Evolutionary conservation across 1,140 invertebrate species (phyloP), one percentile per base, ranked within the genome.

Genomic region (Helicoverpa armigera): DNA sequence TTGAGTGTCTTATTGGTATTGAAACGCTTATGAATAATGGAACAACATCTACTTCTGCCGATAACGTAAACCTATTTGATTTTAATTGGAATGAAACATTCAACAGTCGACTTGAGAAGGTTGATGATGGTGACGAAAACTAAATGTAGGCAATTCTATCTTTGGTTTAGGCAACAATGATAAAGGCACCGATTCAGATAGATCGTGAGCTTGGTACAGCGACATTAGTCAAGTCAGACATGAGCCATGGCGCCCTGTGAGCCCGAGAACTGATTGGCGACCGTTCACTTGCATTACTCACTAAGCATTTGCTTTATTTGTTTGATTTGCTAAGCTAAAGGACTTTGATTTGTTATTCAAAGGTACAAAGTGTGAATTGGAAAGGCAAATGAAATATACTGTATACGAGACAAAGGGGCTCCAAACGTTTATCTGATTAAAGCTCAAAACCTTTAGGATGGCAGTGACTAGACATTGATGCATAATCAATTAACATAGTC

Each of bases 281-380:
- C 65, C 65, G 11, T 69, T 69, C 65, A 69, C 65, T 69, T 69
- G 65, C 43, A 69, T 69, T 69, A 69, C 65, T 69, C 65, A 69
- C 65, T 69, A 69, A 23, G 11, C 43, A 69, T 69, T 69, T 18
- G 16, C 43, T 69, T 69, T 69, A 50, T 69, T 69, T 69, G 65
- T 43, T 69, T 23, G 48, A 67, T 48, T 67, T 35, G 35, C 35
- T 43, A 43, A 9, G 56, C 16, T 18, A 50, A 63, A 14, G n/a
- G n/a, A 67, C 63, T 35, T n/a, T 48, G 31, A 60, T 29, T 29
- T 67, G 35, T 43, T 43, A 43, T 43, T 43, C 35, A 7, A 43
- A 9, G 35, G 35, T 43, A 43, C 35, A 43, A 43, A 43, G 35
- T 43, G 35, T 43, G 35, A 1, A 43, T 43, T 16, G n/a, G 10